A percentile compares a stretch with the other conserved stretches of the same genome.
Conservation (phyloP, 2,797 vertebrate genomes). For the Remorina albescens region DNA sequence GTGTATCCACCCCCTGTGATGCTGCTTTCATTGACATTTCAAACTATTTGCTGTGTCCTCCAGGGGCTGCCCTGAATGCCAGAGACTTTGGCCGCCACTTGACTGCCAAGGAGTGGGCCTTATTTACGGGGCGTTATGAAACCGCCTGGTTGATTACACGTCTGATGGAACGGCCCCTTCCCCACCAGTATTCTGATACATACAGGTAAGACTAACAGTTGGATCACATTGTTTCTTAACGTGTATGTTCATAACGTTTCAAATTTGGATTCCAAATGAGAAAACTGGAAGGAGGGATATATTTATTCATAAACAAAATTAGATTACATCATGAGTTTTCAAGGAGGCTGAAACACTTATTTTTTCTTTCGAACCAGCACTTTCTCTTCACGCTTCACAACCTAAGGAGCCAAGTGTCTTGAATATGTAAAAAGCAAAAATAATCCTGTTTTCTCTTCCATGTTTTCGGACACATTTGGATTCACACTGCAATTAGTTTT, state of each 20-base stretch:
- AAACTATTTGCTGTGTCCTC: background rate
- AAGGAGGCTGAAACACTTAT: background rate
- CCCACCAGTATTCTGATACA: conserved; percentile 86
- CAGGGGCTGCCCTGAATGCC: conserved; percentile 90
- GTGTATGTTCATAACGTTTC: background rate
- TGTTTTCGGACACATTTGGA: conserved; percentile 1
- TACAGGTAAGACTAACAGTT: conserved; percentile 76
- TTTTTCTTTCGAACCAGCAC: background rate
- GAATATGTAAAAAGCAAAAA: conserved; percentile 36
- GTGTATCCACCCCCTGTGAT: background rate
- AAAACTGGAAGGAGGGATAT: background rate
- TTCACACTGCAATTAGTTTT: background rate
- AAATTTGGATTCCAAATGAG: background rate
- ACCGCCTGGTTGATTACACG: conserved; percentile 88
- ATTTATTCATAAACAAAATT: background rate
- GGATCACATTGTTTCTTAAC: background rate
- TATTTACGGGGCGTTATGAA: conserved; percentile 92
- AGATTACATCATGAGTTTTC: background rate
- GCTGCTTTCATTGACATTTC: background rate
- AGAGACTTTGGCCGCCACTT: conserved; percentile 89
- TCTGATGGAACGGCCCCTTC: conserved; percentile 88
- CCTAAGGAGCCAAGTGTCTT: conserved; percentile 17
- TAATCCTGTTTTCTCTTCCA: background rate
- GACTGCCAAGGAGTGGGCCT: conserved; percentile 92
- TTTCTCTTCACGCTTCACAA: background rate